Evolutionary conservation across 2,888 invertebrate species (phyloP).

Genomic region (Perizoma affinitatum): DNA sequence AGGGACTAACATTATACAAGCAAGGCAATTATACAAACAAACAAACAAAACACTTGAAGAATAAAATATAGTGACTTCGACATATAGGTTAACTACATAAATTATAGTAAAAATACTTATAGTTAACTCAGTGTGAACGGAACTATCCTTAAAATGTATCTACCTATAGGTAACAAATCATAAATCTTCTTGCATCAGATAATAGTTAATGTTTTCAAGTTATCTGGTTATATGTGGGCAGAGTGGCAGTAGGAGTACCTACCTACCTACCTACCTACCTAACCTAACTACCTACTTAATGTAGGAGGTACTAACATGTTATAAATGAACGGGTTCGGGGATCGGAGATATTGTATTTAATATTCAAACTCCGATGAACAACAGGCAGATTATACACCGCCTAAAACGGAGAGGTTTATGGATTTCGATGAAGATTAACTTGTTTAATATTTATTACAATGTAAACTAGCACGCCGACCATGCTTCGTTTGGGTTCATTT

Average conservation of each 20-base stretch:
- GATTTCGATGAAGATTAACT: slow-evolving; percentile 22
- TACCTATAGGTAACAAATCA: too few relatives aligned
- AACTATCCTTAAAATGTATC: too few relatives aligned
- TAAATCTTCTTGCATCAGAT: slow-evolving; percentile 8
- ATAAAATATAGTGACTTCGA: too few relatives aligned
- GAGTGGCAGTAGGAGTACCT: slow-evolving; percentile 1
- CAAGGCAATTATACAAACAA: too few relatives aligned
- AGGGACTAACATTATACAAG: too few relatives aligned
- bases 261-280: background rate
- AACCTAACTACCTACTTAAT: background rate
- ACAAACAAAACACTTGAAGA: too few relatives aligned
- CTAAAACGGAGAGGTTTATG: slow-evolving; percentile 17
- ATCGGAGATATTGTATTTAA: slow-evolving; percentile 2
- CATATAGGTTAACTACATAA: too few relatives aligned
- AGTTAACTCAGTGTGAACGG: too few relatives aligned
- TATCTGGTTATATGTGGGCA: slow-evolving; percentile 9
- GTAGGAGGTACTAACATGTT: slow-evolving; percentile 7
- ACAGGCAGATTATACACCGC: slow-evolving; percentile 15
- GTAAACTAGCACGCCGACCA: background rate
- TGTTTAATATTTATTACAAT: slow-evolving; percentile 10
- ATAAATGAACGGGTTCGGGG: slow-evolving; percentile 17
- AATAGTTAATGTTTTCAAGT: slow-evolving; percentile 9
- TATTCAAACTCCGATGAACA: slow-evolving; percentile 11
- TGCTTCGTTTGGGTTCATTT: too few relatives aligned
- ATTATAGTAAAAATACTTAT: too few relatives aligned